Evolutionary conservation across 2,888 invertebrate species (phyloP).

Genomic region (Eremobia ochroleuca): DNA sequence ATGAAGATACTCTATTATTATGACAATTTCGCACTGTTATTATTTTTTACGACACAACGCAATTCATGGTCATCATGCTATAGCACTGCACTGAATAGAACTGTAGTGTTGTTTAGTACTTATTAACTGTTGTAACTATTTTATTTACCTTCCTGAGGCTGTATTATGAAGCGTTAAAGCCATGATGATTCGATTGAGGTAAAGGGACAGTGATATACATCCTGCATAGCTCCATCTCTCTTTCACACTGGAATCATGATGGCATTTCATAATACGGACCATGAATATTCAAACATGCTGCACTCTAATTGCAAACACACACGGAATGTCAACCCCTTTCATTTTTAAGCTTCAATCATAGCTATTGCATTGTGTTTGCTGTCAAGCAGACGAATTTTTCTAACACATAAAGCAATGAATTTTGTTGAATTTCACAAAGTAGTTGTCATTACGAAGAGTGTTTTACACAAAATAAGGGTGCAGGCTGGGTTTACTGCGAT

Average conservation of each 20-base stretch:
- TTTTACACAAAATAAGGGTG: slow-evolving; percentile 28
- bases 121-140: slow-evolving; percentile 21
- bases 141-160: background rate
- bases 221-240: background rate
- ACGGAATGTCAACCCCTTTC: background rate
- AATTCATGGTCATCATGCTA: slow-evolving; percentile 62
- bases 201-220: no score
- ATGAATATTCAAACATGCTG: background rate
- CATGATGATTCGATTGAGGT: no score
- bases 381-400: background rate
- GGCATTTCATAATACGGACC: background rate
- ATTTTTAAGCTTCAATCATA: background rate
- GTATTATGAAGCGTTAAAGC: no score
- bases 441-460: background rate
- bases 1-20: slow-evolving; percentile 67
- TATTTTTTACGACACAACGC: slow-evolving; percentile 65
- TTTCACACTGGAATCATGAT: background rate
- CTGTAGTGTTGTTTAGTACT: slow-evolving; percentile 51
- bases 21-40: slow-evolving; percentile 73
- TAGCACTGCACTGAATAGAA: slow-evolving; percentile 67
- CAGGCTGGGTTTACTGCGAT: slow-evolving; percentile 18
- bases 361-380: background rate
- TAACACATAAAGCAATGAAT: background rate
- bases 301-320: background rate
- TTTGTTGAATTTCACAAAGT: background rate